A percentile compares a stretch with the other conserved stretches of the same genome.
phyloP scores from a whole-genome alignment of 1,140 invertebrate genomes.

The Stenopsyche tienmushanensis region DNA sequence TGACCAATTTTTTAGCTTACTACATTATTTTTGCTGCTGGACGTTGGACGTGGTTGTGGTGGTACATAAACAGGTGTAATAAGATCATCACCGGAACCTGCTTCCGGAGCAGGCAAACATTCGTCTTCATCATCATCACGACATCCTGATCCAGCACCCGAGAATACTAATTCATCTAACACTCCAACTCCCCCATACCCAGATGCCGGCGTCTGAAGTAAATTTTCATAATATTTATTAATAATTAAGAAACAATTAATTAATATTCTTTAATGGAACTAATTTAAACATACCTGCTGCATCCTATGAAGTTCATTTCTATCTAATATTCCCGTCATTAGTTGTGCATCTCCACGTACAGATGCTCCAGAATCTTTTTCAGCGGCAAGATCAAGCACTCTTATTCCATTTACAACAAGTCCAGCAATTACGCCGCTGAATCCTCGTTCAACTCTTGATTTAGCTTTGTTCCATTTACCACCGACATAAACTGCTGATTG shows the following conservation, averaged over 20 bases:
- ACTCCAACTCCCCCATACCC: slow-evolving; percentile 75
- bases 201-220: slow-evolving; percentile 79
- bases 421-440: slow-evolving; percentile 87
- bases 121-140: slow-evolving; percentile 84
- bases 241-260: not conserved
- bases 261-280: not conserved
- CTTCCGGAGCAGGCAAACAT: slow-evolving; percentile 79
- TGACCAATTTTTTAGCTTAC: too few relatives aligned
- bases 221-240: too few relatives aligned
- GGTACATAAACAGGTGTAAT: slow-evolving; percentile 91
- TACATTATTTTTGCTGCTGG: slow-evolving; percentile 50
- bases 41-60: slow-evolving; percentile 71
- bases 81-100: slow-evolving; percentile 81
- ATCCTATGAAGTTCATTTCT: slow-evolving; percentile 74
- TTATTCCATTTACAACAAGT: slow-evolving; percentile 81
- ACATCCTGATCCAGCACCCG: slow-evolving; percentile 85
- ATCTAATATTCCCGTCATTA: slow-evolving; percentile 71
- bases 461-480: slow-evolving; percentile 59
- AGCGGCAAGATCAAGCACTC: slow-evolving; percentile 82
- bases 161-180: slow-evolving; percentile 84
- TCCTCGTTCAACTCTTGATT: slow-evolving; percentile 69
- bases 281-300: slow-evolving; percentile 64
- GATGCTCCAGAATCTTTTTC: slow-evolving; percentile 74
- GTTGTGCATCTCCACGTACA: slow-evolving; percentile 71
- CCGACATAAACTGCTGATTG: slow-evolving; percentile 90